Evolutionary conservation across 2,797 vertebrate genomes (phyloP).

Genomic region (Dermochelys coriacea): DNA sequence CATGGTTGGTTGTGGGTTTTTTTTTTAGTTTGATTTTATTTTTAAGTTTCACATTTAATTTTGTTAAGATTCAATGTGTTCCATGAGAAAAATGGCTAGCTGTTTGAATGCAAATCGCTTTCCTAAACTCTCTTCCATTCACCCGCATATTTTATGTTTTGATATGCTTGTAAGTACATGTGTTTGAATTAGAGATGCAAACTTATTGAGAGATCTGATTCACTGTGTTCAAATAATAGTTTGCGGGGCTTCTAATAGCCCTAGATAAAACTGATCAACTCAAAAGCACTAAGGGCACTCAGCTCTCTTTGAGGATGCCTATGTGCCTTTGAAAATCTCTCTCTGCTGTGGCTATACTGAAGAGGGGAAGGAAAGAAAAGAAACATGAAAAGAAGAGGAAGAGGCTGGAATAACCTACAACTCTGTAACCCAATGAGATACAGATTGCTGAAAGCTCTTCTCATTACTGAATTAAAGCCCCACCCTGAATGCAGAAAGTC

Average conservation of each 20-base stretch:
- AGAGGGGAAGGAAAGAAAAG: neutral
- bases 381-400: neutral
- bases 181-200: neutral
- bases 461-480: neutral
- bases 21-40: too few species aligned
- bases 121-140: neutral
- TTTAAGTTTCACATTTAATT: neutral
- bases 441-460: neutral
- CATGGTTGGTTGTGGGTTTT: neutral
- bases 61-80: neutral
- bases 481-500: neutral
- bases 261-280: accelerated
- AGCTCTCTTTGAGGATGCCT: neutral
- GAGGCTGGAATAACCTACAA: neutral
- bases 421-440: neutral
- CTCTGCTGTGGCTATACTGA: neutral
- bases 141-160: neutral
- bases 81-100: accelerated
- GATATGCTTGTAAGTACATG: accelerated
- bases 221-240: neutral
- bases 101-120: neutral
- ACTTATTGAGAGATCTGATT: neutral
- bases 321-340: neutral
- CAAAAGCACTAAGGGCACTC: neutral
- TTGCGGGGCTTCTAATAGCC: neutral